These are phyloP conservation scores for Acyrthosiphon pisum DNA, from an alignment of 1,140 invertebrate genomes.

Conservation along the genomic window DNA sequence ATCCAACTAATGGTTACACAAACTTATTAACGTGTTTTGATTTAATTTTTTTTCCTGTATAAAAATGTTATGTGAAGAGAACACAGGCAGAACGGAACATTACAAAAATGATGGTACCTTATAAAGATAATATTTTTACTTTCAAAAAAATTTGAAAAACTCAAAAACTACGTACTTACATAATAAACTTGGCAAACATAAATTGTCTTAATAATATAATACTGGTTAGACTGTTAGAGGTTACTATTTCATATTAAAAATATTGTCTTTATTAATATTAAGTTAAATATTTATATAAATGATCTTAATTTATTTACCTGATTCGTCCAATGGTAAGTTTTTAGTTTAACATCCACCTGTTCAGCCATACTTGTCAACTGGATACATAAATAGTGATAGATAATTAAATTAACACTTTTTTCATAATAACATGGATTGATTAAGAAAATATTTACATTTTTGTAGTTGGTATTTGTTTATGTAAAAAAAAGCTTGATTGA, in stretches of 20 bases:
- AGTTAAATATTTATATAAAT: background rate
- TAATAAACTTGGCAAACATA: no score
- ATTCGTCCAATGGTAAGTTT: background rate
- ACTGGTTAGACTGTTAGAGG: background rate
- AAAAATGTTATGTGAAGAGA: no score
- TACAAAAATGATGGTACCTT: no score
- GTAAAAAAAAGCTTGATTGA: background rate
- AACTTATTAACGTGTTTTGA: background rate
- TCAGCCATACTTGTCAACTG: background rate
- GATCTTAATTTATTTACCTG: background rate
- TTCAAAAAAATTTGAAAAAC: no score
- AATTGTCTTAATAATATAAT: background rate
- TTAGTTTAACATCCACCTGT: background rate
- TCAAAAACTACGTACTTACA: no score
- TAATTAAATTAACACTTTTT: background rate
- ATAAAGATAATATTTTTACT: no score
- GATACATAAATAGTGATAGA: background rate
- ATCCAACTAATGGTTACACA: background rate
- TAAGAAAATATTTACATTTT: background rate
- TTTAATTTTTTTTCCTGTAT: no score
- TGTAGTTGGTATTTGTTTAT: background rate
- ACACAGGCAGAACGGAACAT: no score
- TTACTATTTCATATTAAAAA: background rate
- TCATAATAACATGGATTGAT: background rate
- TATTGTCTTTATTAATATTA: background rate